Percentiles rank a stretch among this genome's conserved stretches.
Conservation (phyloP, 30 jellyfish, hydroid and myxozoan genomes). For the Cassiopea xamachana region DNA sequence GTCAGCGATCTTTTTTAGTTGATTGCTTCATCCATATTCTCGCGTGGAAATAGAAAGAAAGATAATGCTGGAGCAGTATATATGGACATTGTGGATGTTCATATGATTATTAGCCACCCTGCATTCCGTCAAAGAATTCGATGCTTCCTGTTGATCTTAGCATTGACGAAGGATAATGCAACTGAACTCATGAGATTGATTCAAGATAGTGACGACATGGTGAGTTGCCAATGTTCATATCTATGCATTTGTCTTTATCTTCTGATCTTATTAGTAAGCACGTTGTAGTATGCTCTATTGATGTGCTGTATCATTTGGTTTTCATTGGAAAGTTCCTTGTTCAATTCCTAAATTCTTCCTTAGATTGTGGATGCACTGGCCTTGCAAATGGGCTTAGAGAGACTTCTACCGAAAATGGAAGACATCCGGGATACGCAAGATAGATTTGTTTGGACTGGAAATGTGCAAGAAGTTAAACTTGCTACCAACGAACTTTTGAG, state of each 20-base stretch:
- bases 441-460: slow-evolving; percentile 45
- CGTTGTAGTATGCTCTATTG: no score
- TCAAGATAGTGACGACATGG: slow-evolving; percentile 33
- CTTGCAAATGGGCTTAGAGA: slow-evolving; percentile 19
- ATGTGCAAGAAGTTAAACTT: slow-evolving; percentile 46
- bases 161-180: background rate
- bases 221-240: background rate
- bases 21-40: background rate
- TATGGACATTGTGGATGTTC: slow-evolving; percentile 42
- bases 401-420: slow-evolving; percentile 13
- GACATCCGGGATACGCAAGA: slow-evolving; percentile 24
- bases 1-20: background rate
- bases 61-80: background rate
- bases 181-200: background rate
- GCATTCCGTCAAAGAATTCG: slow-evolving; percentile 38
- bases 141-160: slow-evolving; percentile 20
- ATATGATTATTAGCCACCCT: slow-evolving; percentile 19
- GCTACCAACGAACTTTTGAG: slow-evolving; percentile 37
- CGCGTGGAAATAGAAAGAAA: slow-evolving; percentile 13
- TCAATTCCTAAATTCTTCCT: no score
- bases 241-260: background rate
- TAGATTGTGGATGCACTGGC: slow-evolving; percentile 55
- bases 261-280: no score
- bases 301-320: no score
- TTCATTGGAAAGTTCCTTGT: no score